Evolutionary conservation across 1,140 invertebrate species (phyloP), one percentile per base, ranked within the genome.

Genomic region (Diabrotica virgifera): DNA sequence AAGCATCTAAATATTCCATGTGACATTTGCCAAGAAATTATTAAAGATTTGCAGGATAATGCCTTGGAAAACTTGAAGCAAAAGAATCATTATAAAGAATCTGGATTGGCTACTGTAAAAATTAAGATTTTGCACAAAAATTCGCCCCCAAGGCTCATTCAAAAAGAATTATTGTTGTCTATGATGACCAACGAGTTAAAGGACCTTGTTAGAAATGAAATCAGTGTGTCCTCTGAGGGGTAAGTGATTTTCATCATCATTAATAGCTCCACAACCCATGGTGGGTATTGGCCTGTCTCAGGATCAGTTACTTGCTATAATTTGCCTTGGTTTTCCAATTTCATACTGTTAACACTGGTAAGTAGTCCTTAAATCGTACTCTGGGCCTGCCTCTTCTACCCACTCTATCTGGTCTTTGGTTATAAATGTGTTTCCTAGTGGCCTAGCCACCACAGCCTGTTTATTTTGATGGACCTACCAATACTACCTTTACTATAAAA

Each of bases 21-120:
- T 12, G 78, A 82, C 2, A 70, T 78, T 9, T 84, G 89, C 40
- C 75, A 82, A 9, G 72, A 76, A 52, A 83, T 83, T 2, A 67
- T 91, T 6, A 81, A 79, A 56, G 81, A 86, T 63, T 75, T 92
- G 1, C 86, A 92, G 76, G 71, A 80, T 1, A 87, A 90, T 79
- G 88, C 90, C 0, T 63, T 90, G 5, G 83, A 89, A 52, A 86
- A 89, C 70, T 77, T 89, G 5, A 84, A 85, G 58, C 85, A 89
- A 46, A 81, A 84, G 68, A 80, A 85, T 51, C 79, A 83, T 53
- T 88, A 85, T 71, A 78, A 85, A 65, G 82, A 86, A 68, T 87
- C 86, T 3, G 90, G 90, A 37, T 71, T 85, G 58, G 87, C 88
- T 5, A 85, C 84, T 6, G 70, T 90, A 9, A 84, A 85, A 74